A percentile compares a stretch with the other conserved stretches of the same genome.
Conservation (phyloP, 2,888 invertebrate species). For the Muschampia plurimacula region DNA sequence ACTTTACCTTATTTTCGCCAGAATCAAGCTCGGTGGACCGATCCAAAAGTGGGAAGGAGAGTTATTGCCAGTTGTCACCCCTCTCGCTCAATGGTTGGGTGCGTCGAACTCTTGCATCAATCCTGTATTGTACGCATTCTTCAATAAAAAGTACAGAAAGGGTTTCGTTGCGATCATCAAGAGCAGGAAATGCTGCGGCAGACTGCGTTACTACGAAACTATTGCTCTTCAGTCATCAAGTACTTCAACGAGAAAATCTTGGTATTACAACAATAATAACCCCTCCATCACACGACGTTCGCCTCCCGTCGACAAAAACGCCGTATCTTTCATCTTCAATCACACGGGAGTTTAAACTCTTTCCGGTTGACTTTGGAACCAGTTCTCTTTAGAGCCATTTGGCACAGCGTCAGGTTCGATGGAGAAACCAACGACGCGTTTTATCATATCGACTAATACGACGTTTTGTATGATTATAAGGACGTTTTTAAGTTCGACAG, state of each 20-base stretch:
- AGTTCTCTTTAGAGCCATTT: slow-evolving; percentile 57
- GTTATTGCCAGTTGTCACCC: slow-evolving; percentile 91
- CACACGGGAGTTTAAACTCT: slow-evolving; percentile 89
- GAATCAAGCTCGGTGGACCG: slow-evolving; percentile 93
- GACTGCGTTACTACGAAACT: slow-evolving; percentile 94
- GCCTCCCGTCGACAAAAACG: slow-evolving; percentile 80
- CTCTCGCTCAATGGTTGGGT: slow-evolving; percentile 96
- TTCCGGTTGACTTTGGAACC: slow-evolving; percentile 47
- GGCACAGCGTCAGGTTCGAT: slow-evolving; percentile 52
- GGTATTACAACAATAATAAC: slow-evolving; percentile 91
- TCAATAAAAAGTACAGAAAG: slow-evolving; percentile 96
- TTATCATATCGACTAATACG: slow-evolving; percentile 72
- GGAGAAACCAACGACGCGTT: slow-evolving; percentile 52
- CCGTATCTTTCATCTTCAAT: slow-evolving; percentile 87
- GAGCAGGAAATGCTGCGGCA: slow-evolving; percentile 94
- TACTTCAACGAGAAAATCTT: slow-evolving; percentile 93
- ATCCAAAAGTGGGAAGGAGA: slow-evolving; percentile 92
- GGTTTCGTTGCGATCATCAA: slow-evolving; percentile 96
- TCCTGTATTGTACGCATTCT: slow-evolving; percentile 97
- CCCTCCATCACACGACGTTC: slow-evolving; percentile 85
- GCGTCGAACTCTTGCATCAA: slow-evolving; percentile 98
- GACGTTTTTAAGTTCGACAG: slow-evolving; percentile 64
- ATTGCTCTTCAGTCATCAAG: slow-evolving; percentile 94
- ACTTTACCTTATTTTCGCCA: slow-evolving; percentile 94
- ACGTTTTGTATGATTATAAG: slow-evolving; percentile 58